Conservation (phyloP, 2,888 invertebrate species). For the Brachyptera risi region DNA sequence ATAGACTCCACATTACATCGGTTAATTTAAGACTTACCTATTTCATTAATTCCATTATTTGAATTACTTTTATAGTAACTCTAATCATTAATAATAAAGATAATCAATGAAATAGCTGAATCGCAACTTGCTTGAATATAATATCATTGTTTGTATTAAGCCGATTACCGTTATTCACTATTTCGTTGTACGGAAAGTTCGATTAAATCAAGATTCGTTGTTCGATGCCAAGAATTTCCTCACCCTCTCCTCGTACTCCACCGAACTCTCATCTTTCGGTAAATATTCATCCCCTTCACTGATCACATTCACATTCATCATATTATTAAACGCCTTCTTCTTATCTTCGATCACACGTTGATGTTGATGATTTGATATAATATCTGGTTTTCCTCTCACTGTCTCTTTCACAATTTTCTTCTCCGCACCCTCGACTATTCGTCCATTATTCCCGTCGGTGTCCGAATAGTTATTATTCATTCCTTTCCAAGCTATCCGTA, state of each 20-base stretch:
- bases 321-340: conserved; percentile 1
- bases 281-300: conserved; percentile 31
- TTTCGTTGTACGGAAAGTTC: no score
- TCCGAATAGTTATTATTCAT: conserved; percentile 51
- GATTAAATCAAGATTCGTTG: no score
- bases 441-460: conserved; percentile 41
- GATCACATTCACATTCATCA: background rate
- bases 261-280: conserved; percentile 44
- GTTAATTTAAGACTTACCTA: no score
- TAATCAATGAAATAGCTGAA: no score
- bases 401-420: conserved; percentile 18
- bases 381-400: conserved; percentile 50
- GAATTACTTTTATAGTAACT: no score
- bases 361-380: conserved; percentile 54
- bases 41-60: no score
- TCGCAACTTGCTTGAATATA: no score
- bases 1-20: no score
- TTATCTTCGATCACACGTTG: conserved; percentile 33
- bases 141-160: no score
- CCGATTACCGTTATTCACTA: no score
- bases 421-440: background rate
- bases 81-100: no score
- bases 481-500: conserved; percentile 57
- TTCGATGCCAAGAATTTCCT: conserved; percentile 43
- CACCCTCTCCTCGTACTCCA: conserved; percentile 48